Evolutionary conservation across 2,113 vertebrate genomes (phyloP), one percentile per base, ranked within the genome.

Genomic region (Scomber scombrus): DNA sequence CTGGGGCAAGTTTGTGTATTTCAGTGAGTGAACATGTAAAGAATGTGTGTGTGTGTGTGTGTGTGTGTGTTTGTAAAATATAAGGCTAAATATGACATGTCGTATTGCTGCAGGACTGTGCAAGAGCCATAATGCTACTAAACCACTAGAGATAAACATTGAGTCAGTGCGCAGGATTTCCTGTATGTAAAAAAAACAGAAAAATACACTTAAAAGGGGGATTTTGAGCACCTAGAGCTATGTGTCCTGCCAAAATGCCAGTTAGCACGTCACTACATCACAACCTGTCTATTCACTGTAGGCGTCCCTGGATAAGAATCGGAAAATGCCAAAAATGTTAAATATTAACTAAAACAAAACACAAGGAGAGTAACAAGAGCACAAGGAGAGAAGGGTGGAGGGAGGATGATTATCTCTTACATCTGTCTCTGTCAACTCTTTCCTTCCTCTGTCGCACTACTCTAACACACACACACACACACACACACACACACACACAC

Each of bases 151-250:
- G 85, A 91, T 51, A 83, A 80, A 71, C 3, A n/a, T 15, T 62
- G 57, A 68, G 70, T 62, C 26, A 71, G 54, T 58, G 23, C 5
- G 40, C 82, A 86, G 81, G 85, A 89, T 71, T 85, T 89, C 91
- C 86, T 89, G 89, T 78, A 52, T 57, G 74, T 58, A 69, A 75
- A 16, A 78, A 65, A 74, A 74, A 67, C 64, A 1, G 10, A 52
- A 31, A 74, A 61, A 75, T 12, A 49, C 45, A 58, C 31, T 3
- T 64, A 64, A 71, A 12, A 68, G 12, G 19, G 14, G 26, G 14
- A 26, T 5, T 1, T 3, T 23, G 23, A 40, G 47, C 29, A 75
- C 14, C 5, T 21, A 19, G 13, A 65, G 26, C n/a, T 12, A 45
- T 16, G 40, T 14, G 16, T 50, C 9, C 9, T 43, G 50, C 58